Base-by-base conservation (phyloP, 1,140 invertebrate species). In the Spodoptera frugiperda region DNA sequence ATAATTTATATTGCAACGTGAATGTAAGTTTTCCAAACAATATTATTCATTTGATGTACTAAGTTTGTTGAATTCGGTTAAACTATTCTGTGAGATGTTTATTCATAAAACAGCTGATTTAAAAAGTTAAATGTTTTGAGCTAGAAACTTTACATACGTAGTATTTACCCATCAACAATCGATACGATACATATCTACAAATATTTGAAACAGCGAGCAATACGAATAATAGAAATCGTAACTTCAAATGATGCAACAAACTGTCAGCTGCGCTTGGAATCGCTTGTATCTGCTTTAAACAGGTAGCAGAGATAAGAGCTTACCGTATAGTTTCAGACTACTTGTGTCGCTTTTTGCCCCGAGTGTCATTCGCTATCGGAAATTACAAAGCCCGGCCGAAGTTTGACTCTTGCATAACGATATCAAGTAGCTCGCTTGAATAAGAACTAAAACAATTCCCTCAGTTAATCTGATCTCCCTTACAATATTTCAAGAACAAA, bases 301-400 rank as follows among this genome's bases (percentile, higher is more conserved):
- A 59, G 55, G 12, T 44, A 73, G 49, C 48, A 10, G 12, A 55
- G 71, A 73, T 73, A 77, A 65, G 51, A 49, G 6, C n/a, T 30
- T n/a, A 15, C 39, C 25, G 61, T 9, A 14, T 30, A 46, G 59
- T 72, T 75, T 75, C 33, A 30, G 19, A 21, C 33, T 11, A 51
- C 46, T 15, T 17, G 17, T 61, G 54, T 59, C 30, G 33, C 46
- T 71, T 77, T 77, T 54, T 72, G 49, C 49, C 46, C 10, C 3
- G 65, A 44, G 30, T 61, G 72, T 44, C 67, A 77, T 44, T 77
- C 57, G 44, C 63, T 72, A 72, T 72, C 30, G 76, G 21, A 77
- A 46, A 55, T 54, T 19, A 48, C 12, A 25, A 30, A 77, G 63
- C 21, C 25, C 65, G 1, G 21, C 14, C 21, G n/a, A 46, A 72